A percentile compares a stretch with the other conserved stretches of the same genome.
These are phyloP conservation scores for Coelopa pilipes DNA, from an alignment of 2,888 invertebrate genomes.

Conservation along the genomic window DNA sequence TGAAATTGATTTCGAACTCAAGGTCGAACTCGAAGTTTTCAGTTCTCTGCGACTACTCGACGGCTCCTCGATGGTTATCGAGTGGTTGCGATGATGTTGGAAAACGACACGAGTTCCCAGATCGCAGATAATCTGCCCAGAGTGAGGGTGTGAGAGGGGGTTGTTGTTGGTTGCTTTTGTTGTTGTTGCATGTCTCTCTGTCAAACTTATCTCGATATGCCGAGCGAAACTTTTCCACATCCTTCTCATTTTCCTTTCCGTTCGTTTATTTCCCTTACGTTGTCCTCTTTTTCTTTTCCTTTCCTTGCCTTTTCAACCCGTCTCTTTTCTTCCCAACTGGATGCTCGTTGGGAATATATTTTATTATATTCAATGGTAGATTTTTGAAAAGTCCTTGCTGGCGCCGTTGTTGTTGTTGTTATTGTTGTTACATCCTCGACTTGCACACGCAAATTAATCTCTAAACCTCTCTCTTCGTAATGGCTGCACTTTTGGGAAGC, in stretches of 20 bases:
- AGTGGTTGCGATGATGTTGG: background rate
- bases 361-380: background rate
- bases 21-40: no score
- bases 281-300: no score
- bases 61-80: background rate
- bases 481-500: constrained; percentile 38
- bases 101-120: background rate
- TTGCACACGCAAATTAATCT: constrained; percentile 31
- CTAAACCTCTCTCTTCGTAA: constrained; percentile 42
- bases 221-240: constrained; percentile 10
- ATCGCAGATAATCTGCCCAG: background rate
- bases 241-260: constrained; percentile 19
- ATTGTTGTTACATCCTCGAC: background rate
- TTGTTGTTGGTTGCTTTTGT: background rate
- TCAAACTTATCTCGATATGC: constrained; percentile 17
- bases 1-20: constrained; percentile 28
- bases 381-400: background rate
- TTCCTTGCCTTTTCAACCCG: no score
- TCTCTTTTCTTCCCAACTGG: no score
- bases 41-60: no score
- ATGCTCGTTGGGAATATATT: background rate
- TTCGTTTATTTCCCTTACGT: no score
- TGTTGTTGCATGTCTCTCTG: constrained; percentile 1
- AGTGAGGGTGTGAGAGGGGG: background rate
- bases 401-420: background rate